phyloP scores from a whole-genome alignment of 1,140 invertebrate genomes.

The Rhyzopertha dominica region DNA sequence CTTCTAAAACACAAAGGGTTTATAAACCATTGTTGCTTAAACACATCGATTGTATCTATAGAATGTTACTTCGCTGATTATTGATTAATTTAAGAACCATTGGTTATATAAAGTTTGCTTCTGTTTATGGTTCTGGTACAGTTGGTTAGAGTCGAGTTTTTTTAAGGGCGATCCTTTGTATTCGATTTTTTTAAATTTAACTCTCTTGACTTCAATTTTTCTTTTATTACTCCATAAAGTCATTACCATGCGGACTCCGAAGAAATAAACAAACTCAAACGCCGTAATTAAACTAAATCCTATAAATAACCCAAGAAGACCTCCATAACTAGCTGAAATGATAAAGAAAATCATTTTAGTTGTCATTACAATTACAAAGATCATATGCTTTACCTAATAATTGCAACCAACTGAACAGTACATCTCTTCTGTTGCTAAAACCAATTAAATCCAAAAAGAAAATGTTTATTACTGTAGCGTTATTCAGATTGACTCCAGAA shows the following conservation, averaged over 20 bases:
- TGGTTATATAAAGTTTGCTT: no score
- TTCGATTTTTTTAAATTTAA: no score
- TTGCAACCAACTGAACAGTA: slow-evolving; percentile 45
- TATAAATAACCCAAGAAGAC: slow-evolving; percentile 58
- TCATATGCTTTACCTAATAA: slow-evolving; percentile 43
- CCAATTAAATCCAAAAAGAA: slow-evolving; percentile 58
- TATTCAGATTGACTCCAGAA: slow-evolving; percentile 45
- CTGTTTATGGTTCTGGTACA: no score
- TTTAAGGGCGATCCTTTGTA: no score
- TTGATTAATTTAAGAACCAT: no score
- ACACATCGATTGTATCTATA: no score
- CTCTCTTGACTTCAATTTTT: no score
- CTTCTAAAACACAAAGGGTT: no score
- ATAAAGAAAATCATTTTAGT: slow-evolving; percentile 14
- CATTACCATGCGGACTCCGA: slow-evolving; percentile 48
- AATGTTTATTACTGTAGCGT: slow-evolving; percentile 55
- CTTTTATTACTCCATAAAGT: not conserved
- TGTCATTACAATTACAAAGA: not conserved
- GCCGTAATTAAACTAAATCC: slow-evolving; percentile 65
- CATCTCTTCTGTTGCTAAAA: slow-evolving; percentile 54
- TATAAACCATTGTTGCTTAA: no score
- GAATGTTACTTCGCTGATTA: no score
- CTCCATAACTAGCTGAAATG: slow-evolving; percentile 61
- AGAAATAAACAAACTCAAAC: slow-evolving; percentile 61
- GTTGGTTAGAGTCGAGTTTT: no score